Evolutionary conservation across 1,140 invertebrate genomes (phyloP), one percentile per base, ranked within the genome.

Genomic region (Drosophila nebulosa): DNA sequence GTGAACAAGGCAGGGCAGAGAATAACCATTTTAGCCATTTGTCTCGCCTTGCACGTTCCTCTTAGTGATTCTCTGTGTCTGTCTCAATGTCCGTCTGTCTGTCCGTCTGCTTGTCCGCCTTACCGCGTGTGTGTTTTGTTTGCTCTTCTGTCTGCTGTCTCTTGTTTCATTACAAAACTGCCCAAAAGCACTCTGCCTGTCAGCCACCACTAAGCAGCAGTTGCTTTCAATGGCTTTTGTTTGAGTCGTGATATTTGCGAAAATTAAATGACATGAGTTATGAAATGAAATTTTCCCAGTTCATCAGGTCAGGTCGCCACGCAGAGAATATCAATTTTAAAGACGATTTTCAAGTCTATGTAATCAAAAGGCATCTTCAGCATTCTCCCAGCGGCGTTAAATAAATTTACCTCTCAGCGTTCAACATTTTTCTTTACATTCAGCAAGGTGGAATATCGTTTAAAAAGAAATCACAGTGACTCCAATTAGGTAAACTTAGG

Each of bases 261-360:
- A 77, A 90, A 90, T 90, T 90, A 90, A 90, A 90, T 90, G 84
- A 90, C 79, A 73, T 90, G 79, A 90, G 79, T 84, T 90, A 90
- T 90, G 88, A 88, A 77, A 84, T 74, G 88, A 79, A 73, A 79
- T 72, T 74, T 74, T 56, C 53, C 52, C 22, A 26, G 62, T 26
- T 57, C 22, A 46, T 46, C 39, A 50, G 65, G 65, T 39, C 6
- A 35, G 9, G 36, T 46, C 7, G 39, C 16, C 2, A 46, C 9
- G 16, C 16, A 21, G 3, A 46, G 16, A 3, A 21, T 1, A 9
- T n/a, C 16, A 18, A 46, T 46, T 10, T 7, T 18, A 21, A 46
- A 18, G 39, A 46, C 16, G 0, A 7, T 46, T 10, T 2, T 0
- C 30, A 32, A 32, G 30, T 32, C 2, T 32, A 32, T 0, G 7